Evolutionary conservation across 2,888 invertebrate genomes (phyloP), one percentile per base, ranked within the genome.

Genomic region (Gymnosoma rotundatum): DNA sequence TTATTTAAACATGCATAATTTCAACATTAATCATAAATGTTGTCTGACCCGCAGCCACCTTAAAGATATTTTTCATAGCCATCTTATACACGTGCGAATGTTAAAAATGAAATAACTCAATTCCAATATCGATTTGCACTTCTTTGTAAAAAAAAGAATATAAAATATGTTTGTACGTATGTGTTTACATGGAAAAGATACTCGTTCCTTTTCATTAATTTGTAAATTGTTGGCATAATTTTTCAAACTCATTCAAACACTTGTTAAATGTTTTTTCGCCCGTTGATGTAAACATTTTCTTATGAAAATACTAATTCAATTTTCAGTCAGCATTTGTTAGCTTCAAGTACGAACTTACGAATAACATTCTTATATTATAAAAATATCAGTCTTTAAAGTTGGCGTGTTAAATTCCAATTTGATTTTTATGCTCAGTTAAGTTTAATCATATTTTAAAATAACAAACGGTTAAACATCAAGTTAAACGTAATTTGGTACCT

Each of bases 171-270:
- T 0, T 50, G 2, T n/a, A 20, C 38, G 18, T 60, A 38, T 16
- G 38, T 56, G 10, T 67, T 20, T 56, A 14, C 9, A 58, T 60
- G 12, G 21, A 16, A 25, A 21, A 56, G 50, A 56, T 54, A 38
- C 18, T 12, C 32, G 48, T 20, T 14, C 25, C 25, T 18, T 52
- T 52, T 64, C 16, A 72, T 50, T 36, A 36, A 52, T 45, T 56
- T 70, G 69, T 32, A 18, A 64, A 64, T 66, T 67, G 67, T 69
- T 74, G 67, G 89, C 88, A 89, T 90, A 89, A 91, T 91, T 91
- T 91, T 90, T 91, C 91, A 91, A 90, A 89, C 89, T 90, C 90
- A 90, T 90, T 90, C 88, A 89, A 90, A 91, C 89, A 90, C 91
- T 90, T 90, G 90, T 90, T 91, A 89, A 90, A 89, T 90, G 88